Evolutionary conservation across 1,140 invertebrate species (phyloP), one percentile per base, ranked within the genome.

Genomic region (Mamestra configurata): DNA sequence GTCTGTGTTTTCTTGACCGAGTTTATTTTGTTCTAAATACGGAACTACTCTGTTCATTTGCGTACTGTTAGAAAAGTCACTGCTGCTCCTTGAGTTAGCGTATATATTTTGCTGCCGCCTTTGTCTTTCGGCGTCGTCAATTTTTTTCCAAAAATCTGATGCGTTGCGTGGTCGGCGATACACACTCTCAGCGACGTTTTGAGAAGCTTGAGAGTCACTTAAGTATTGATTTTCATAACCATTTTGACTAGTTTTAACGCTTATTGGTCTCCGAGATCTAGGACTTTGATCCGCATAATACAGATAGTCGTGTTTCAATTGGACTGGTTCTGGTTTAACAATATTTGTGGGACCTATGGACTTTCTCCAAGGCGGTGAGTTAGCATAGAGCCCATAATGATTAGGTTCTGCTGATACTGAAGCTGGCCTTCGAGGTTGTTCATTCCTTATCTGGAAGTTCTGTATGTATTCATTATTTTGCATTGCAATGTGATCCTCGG

Each of bases 271-370:
- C 37, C 97, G 88, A 71, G 96, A 97, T 80, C 97, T 92, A 4
- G 97, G 96, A 79, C 96, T 96, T 79, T 96, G 96, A 91, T 97
- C 97, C 3, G 96, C 96, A 77, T 96, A 96, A 86, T 97, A 97
- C 79, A 96, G 94, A 84, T 96, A 97, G 77, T 96, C 95, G 70
- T 92, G 84, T 85, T 82, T 88, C 66, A 88, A 71, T 82, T 92
- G 90, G 53, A 90, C 83, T 43, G 92, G 85, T 82, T 94, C 90
- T 64, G 92, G 91, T 82, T 90, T 94, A 24, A 91, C 66, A 51
- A 93, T 72, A 78, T 81, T 85, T 40, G 79, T 66, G 66, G 88
- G 86, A 72, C 89, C 92, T 40, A 82, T 75, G 66, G 86, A 87
- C 79, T 91, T 93, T 76, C 91, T 89, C 92, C 91, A 93, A 6